Conservation (phyloP, 2,888 invertebrate species). For the Nymphalis polychloros region DNA sequence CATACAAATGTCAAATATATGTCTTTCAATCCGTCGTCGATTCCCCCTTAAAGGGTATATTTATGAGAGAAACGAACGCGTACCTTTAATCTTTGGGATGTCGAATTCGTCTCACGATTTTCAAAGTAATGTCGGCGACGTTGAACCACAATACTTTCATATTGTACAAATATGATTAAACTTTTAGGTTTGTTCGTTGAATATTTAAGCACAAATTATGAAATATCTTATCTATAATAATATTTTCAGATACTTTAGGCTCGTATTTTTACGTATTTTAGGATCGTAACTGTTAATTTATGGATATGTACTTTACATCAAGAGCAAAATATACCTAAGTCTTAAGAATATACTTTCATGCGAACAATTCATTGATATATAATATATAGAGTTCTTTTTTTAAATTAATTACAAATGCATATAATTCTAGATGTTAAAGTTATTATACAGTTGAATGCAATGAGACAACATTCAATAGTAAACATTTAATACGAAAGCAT, state of each 20-base stretch:
- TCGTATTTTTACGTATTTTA: too few relatives aligned
- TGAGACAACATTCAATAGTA: not conserved
- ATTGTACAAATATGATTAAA: not conserved
- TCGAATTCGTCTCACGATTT: conserved; percentile 35
- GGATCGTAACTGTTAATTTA: too few relatives aligned
- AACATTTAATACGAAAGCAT: not conserved
- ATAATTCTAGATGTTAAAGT: too few relatives aligned
- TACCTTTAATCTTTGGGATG: conserved; percentile 6
- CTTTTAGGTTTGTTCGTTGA: conserved; percentile 4
- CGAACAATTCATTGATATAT: too few relatives aligned
- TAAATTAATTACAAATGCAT: too few relatives aligned
- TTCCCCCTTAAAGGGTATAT: conserved; percentile 5
- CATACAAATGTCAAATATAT: not conserved
- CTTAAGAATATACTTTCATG: too few relatives aligned
- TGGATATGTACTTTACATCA: too few relatives aligned
- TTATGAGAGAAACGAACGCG: conserved; percentile 9
- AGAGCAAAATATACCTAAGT: too few relatives aligned
- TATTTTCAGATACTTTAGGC: too few relatives aligned
- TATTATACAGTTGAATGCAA: too few relatives aligned
- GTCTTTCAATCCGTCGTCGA: not conserved
- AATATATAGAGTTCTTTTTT: too few relatives aligned
- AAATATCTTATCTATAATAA: not conserved
- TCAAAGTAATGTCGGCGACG: conserved; percentile 20
- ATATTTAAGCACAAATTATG: not conserved
- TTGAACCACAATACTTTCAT: not conserved